A percentile compares a stretch with the other conserved stretches of the same genome.
phyloP scores from a whole-genome alignment of 2,113 vertebrate species.

The Lophochroa leadbeateri region DNA sequence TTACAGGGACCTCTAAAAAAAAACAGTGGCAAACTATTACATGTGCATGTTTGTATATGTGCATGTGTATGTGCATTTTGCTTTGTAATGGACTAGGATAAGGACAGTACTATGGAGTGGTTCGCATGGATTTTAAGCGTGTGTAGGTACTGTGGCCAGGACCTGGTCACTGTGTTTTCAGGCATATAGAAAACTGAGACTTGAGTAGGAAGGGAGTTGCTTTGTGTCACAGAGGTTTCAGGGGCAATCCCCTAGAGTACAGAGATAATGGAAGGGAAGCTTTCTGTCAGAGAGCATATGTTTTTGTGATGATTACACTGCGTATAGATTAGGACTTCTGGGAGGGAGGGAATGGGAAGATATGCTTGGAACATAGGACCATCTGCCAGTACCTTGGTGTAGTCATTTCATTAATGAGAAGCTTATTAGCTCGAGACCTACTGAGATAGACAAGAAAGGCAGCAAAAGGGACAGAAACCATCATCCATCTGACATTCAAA shows the following conservation, averaged over 20 bases:
- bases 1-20: background rate
- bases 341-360: constrained; percentile 44
- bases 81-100: background rate
- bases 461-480: background rate
- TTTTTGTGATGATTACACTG: constrained; percentile 45
- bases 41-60: background rate
- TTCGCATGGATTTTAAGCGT: background rate
- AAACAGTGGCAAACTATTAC: background rate
- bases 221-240: background rate
- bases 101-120: background rate
- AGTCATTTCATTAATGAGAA: constrained; percentile 47
- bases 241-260: constrained; percentile 14
- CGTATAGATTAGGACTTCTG: constrained; percentile 61
- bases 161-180: background rate
- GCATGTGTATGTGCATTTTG: background rate
- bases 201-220: background rate
- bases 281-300: constrained; percentile 65
- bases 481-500: background rate
- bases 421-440: constrained; percentile 41
- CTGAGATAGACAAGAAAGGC: background rate
- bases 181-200: background rate
- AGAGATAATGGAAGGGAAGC: constrained; percentile 50
- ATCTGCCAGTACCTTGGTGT: constrained; percentile 57
- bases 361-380: constrained; percentile 23
- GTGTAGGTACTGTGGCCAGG: background rate